Evolutionary conservation across 2,888 invertebrate genomes (phyloP).

Genomic region (Trachelus tabidus): DNA sequence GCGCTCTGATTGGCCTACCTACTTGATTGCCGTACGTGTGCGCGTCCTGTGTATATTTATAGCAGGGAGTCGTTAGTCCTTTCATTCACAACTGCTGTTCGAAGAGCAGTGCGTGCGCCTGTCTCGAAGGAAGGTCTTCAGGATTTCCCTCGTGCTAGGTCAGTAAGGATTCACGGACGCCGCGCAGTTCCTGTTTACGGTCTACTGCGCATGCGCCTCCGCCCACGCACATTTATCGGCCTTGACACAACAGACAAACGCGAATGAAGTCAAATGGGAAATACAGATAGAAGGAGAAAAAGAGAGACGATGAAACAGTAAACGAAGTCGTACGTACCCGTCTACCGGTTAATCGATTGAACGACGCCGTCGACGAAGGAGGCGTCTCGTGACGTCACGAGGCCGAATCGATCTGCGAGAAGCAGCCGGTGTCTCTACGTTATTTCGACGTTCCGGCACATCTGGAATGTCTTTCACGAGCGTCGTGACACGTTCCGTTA

Average conservation of each 20-base stretch:
- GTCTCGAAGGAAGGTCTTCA: not conserved
- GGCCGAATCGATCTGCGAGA: slow-evolving; percentile 66
- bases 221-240: not conserved
- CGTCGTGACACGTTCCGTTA: not conserved
- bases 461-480: not conserved
- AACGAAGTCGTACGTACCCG: not conserved
- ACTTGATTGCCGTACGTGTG: not conserved
- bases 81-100: not conserved
- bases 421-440: not conserved
- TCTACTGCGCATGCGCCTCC: not conserved
- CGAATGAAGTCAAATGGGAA: not conserved
- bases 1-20: not conserved
- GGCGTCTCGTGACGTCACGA: slow-evolving; percentile 52
- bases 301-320: not conserved
- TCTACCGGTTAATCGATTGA: slow-evolving; percentile 49
- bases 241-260: not conserved
- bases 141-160: not conserved
- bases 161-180: not conserved
- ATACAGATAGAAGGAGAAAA: not conserved
- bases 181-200: not conserved
- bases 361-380: slow-evolving; percentile 61
- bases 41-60: not conserved
- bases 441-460: not conserved
- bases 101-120: not conserved
- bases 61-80: not conserved